Evolutionary conservation across 2,797 vertebrate genomes (phyloP), one percentile per base, ranked within the genome.

Genomic region (Epinephelus malabaricus): DNA sequence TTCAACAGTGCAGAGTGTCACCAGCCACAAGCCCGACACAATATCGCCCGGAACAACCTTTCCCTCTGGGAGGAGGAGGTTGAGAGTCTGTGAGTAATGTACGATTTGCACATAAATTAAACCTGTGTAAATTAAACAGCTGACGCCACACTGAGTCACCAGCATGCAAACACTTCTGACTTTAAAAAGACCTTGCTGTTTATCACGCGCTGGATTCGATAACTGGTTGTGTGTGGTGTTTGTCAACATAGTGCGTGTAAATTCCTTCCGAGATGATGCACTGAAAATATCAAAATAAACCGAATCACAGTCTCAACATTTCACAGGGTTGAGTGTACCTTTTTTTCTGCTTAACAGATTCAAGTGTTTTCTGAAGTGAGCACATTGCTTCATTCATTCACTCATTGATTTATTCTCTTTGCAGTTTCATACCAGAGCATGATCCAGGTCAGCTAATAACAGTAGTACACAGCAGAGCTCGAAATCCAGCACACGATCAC

Each of bases 371-470:
- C 65, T 34, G 23, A 23, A 69, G 49, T 75, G 43, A 47, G 27
- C 17, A 30, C 25, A 27, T 10, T 5, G 7, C 58, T 79, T 54
- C 23, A 50, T 71, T 69, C 18, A 38, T 56, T 73, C 73, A 69
- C 49, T 25, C 51, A 67, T 19, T n/a, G 55, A 78, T 92, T 92
- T 82, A 86, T 91, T 91, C 68, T 89, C 45, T 82, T 77, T 86
- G 56, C 79, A 82, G 69, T 85, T 78, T 86, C 73, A 83, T 40
- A 81, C 55, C 58, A 83, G 69, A 66, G 73, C 76, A 85, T 30
- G 38, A 88, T 79, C 40, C 77, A 40, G 68, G 80, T 86, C 79
- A 73, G 72, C 65, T 72, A 81, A 77, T 54, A 83, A 79, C 76
- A 81, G 79, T n/a, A 86, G 76, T 49, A 72, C 86, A 89, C 73